A percentile compares a stretch with the other conserved stretches of the same genome.
phyloP scores from a whole-genome alignment of 2,888 invertebrate genomes.

The Drosophila kanekoi region DNA sequence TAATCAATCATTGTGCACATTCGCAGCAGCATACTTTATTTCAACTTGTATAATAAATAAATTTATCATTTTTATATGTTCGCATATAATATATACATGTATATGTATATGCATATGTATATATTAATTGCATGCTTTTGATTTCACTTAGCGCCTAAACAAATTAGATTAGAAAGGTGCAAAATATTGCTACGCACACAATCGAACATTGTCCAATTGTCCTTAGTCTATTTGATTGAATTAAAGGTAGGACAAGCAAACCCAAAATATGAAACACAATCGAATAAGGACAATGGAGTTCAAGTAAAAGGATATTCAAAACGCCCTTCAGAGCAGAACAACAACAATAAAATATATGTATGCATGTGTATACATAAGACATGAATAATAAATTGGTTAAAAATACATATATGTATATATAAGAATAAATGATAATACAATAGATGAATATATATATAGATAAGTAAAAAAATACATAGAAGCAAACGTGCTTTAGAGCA shows the following conservation, averaged over 20 bases:
- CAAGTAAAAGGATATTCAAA: conserved; percentile 10
- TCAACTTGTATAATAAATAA: conserved; percentile 63
- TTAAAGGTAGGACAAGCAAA: conserved; percentile 28
- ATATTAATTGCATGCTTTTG: conserved; percentile 24
- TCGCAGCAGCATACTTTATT: conserved; percentile 56
- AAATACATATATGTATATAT: conserved; percentile 9
- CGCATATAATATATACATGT: conserved; percentile 9
- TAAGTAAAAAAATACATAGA: conserved; percentile 23
- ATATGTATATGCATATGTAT: conserved; percentile 19
- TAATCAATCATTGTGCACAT: conserved; percentile 61
- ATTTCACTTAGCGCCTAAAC: conserved; percentile 58
- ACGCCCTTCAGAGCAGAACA: conserved; percentile 19
- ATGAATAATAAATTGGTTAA: conserved; percentile 9
- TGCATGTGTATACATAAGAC: neutral
- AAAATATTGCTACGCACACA: conserved; percentile 54
- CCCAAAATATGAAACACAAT: conserved; percentile 12
- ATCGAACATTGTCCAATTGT: conserved; percentile 41
- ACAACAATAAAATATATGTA: conserved; percentile 13
- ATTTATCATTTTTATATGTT: conserved; percentile 39
- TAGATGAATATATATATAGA: conserved; percentile 22
- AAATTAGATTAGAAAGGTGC: conserved; percentile 50
- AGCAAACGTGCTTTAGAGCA: conserved; percentile 25
- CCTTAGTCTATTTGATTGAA: conserved; percentile 12
- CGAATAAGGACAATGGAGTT: conserved; percentile 18
- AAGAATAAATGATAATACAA: conserved; percentile 43